phyloP scores from a whole-genome alignment of 2,888 invertebrate species.

The Papilio elwesi region DNA sequence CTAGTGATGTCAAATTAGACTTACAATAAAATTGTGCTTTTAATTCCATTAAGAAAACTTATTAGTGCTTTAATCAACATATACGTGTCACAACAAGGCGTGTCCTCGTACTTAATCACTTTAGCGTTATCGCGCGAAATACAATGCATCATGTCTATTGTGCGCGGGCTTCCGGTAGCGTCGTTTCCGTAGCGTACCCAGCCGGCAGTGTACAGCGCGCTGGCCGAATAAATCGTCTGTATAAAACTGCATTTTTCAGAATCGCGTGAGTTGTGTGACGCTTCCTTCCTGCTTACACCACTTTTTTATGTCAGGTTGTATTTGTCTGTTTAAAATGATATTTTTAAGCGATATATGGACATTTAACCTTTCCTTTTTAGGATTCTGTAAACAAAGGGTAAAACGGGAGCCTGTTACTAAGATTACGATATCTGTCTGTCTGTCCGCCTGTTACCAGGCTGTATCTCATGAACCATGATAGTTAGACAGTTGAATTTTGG shows the following conservation, averaged over 20 bases:
- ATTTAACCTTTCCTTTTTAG: no score
- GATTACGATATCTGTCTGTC: no score
- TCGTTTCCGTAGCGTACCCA: conserved; percentile 46
- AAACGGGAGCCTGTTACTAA: no score
- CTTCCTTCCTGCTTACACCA: conserved; percentile 36
- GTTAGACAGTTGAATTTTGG: no score
- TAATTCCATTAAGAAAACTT: neutral
- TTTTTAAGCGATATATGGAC: neutral
- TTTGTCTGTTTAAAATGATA: conserved; percentile 16
- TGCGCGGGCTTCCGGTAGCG: conserved; percentile 60
- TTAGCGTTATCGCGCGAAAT: conserved; percentile 73
- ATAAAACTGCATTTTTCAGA: conserved; percentile 44
- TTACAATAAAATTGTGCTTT: no score
- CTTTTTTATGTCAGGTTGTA: conserved; percentile 25
- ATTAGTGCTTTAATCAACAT: conserved; percentile 15
- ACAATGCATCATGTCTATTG: conserved; percentile 76
- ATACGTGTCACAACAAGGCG: conserved; percentile 27
- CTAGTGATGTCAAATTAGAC: no score
- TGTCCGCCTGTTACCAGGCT: no score
- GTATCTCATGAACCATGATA: no score
- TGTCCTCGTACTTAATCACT: conserved; percentile 58
- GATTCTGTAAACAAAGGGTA: no score
- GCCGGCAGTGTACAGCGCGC: conserved; percentile 35
- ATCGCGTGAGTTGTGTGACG: conserved; percentile 40
- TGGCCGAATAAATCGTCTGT: conserved; percentile 43